Percentiles rank a stretch among this genome's conserved stretches.
phyloP scores from a whole-genome alignment of 2,113 vertebrate species.

The Oostethus manadensis region DNA sequence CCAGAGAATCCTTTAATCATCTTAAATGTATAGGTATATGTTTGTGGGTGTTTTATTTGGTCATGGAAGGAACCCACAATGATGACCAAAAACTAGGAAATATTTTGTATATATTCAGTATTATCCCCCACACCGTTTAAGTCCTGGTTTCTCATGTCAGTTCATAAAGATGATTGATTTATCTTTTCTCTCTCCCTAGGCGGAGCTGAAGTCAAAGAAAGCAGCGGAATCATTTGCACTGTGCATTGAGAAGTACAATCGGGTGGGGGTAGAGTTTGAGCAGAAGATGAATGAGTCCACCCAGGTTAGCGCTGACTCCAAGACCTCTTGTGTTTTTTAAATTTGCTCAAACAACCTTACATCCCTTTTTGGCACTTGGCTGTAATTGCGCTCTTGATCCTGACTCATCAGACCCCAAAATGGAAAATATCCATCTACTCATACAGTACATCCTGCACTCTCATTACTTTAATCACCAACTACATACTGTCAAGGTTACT shows the following conservation, averaged over 20 bases:
- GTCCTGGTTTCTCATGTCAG: not conserved
- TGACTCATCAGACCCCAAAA: conserved; percentile 28
- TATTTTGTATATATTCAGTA: not conserved
- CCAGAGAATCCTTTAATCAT: too few species aligned
- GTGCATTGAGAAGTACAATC: conserved; percentile 87
- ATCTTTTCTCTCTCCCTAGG: conserved; percentile 64
- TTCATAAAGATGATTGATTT: not conserved
- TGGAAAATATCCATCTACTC: conserved; percentile 25
- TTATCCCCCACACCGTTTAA: not conserved
- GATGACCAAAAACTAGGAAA: too few species aligned
- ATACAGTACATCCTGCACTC: conserved; percentile 23
- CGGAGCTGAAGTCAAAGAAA: conserved; percentile 91
- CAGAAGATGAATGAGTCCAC: conserved; percentile 90
- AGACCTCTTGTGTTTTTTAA: not conserved
- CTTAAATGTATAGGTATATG: too few species aligned
- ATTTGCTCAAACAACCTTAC: not conserved
- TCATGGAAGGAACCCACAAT: too few species aligned
- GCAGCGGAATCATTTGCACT: conserved; percentile 78
- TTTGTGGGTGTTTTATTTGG: too few species aligned
- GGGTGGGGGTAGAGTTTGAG: conserved; percentile 84
- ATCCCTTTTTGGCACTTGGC: not conserved
- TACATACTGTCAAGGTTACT: conserved; percentile 58
- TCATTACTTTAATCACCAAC: conserved; percentile 50
- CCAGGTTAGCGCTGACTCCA: conserved; percentile 67
- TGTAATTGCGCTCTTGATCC: not conserved